A percentile compares a stretch with the other conserved stretches of the same genome.
These are phyloP conservation scores for Fabriciana adippe DNA, from an alignment of 2,888 invertebrate genomes.

Conservation along the genomic window DNA sequence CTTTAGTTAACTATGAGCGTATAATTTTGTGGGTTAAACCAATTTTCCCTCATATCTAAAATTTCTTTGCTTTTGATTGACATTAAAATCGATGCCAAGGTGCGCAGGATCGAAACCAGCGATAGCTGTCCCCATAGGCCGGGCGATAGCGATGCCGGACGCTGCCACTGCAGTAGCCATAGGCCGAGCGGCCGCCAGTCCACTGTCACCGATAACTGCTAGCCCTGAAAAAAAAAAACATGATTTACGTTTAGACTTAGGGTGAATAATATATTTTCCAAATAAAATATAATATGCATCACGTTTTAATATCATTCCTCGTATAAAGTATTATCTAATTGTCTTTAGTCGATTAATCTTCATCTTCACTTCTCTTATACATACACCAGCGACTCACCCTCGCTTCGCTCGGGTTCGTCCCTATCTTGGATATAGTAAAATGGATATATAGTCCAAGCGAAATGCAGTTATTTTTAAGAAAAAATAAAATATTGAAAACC, in stretches of 20 bases:
- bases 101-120: constrained; percentile 84
- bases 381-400: too few species aligned
- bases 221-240: constrained; percentile 70
- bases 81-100: constrained; percentile 57
- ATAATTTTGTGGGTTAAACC: constrained; percentile 5
- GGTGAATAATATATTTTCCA: not conserved
- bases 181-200: constrained; percentile 88
- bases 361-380: too few species aligned
- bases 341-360: too few species aligned
- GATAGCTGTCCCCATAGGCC: constrained; percentile 88
- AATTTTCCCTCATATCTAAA: constrained; percentile 28
- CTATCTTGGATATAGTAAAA: too few species aligned
- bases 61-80: constrained; percentile 46
- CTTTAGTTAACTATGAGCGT: too few species aligned
- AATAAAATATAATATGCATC: too few species aligned
- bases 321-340: too few species aligned
- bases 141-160: constrained; percentile 86
- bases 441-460: too few species aligned
- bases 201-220: constrained; percentile 84
- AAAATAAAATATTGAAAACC: too few species aligned
- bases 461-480: too few species aligned
- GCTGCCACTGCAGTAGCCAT: constrained; percentile 87
- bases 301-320: too few species aligned
- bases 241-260: not conserved
- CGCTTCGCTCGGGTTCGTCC: too few species aligned